Evolutionary conservation across 1,140 invertebrate species (phyloP), one percentile per base, ranked within the genome.

Genomic region (Drosophila melanica): DNA sequence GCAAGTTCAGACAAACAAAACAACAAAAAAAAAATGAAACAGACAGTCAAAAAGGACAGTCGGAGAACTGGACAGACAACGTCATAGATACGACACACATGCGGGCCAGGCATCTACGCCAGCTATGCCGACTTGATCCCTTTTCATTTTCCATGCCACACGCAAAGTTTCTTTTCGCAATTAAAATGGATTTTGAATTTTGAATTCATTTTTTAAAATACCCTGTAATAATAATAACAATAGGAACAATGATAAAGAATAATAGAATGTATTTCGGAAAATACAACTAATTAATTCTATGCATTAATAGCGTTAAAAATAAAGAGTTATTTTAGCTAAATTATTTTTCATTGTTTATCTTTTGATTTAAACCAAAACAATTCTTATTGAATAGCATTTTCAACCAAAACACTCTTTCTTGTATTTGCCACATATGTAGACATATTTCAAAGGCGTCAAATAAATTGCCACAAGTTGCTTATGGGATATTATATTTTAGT

Each of bases 111-210:
- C 80, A 63, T 48, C 54, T 48, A 16, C 30, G 35, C 33, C 30
- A 11, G n/a, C 27, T 11, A 33, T 35, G n/a, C 14, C 41, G 23
- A 37, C 76, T 82, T 77, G 82, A 89, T 89, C 82, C 82, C 84
- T 82, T 82, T 70, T 65, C 71, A 79, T 57, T 87, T 81, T 62
- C 60, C 71, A 77, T 75, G 84, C 79, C 82, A 89, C 82, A 86
- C 82, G 82, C 82, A 86, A 76, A 58, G 77, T 53, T 53, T 33
- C 45, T 64, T 55, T 77, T 81, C 67, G 82, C 79, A 87, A 87
- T 86, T 86, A 87, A 86, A 86, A 79, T 78, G 78, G 50, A 71
- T 71, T 78, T 68, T 64, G 50, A 65, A 65, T 64, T 54, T 53
- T 41, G 8, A 44, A 33, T 35, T 44, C 51, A 42, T 23, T 58